These are phyloP conservation scores for Pterocles gutturalis DNA, from an alignment of 2,113 vertebrate species.

Conservation along the genomic window DNA sequence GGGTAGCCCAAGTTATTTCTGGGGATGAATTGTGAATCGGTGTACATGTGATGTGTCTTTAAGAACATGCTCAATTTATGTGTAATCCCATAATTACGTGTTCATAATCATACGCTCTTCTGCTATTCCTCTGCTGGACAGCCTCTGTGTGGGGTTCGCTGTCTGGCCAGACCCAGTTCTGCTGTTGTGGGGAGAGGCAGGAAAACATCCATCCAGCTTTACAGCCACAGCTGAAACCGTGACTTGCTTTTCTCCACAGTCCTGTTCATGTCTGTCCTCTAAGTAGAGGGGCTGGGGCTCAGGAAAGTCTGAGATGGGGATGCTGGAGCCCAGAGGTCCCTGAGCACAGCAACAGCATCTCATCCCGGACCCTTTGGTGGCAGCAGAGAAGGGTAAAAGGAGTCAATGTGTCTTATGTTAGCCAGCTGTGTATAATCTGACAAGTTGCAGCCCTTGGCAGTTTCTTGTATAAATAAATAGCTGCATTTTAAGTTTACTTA, in stretches of 20 bases:
- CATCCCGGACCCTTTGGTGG: not conserved
- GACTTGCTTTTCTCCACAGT: not conserved
- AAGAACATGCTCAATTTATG: not conserved
- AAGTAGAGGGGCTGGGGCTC: not conserved
- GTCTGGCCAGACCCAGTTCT: not conserved
- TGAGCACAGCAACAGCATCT: not conserved
- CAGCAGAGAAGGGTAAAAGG: not conserved
- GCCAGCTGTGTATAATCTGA: not conserved
- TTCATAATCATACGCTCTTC: not conserved
- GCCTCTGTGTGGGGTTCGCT: accelerated
- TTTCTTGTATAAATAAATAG: not conserved
- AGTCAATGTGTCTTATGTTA: not conserved
- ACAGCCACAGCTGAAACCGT: not conserved
- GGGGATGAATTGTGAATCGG: not conserved
- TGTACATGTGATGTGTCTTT: not conserved
- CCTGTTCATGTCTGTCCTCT: not conserved
- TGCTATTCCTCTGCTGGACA: not conserved
- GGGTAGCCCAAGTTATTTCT: not conserved
- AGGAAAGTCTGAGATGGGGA: not conserved
- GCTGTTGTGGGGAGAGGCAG: not conserved
- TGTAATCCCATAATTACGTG: not conserved
- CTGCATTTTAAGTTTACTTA: not conserved
- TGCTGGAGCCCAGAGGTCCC: not conserved
- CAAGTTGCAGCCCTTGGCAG: not conserved
- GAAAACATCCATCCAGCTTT: not conserved